phyloP scores from a whole-genome alignment of 2,113 vertebrate species.

The Protobothrops mucrosquamatus region DNA sequence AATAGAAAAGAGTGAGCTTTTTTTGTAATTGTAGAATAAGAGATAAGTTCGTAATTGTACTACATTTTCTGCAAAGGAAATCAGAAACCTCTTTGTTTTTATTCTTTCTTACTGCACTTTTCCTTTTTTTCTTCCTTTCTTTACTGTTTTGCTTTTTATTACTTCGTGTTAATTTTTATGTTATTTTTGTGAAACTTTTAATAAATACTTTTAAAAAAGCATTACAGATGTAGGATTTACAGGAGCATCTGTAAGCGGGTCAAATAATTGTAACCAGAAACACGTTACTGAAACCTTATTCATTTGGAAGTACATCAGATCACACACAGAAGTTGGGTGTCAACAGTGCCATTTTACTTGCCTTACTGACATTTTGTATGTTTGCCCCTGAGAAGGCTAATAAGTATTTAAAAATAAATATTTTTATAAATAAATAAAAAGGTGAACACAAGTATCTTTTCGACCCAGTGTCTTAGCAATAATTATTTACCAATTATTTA shows the following conservation, averaged over 20 bases:
- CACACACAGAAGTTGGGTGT: neutral
- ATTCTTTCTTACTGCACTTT: neutral
- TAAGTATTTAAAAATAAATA: neutral
- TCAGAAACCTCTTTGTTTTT: neutral
- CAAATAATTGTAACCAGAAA: neutral
- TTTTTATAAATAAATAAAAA: neutral
- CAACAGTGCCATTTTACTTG: neutral
- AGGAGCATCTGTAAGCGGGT: neutral
- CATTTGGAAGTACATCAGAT: neutral
- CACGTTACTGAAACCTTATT: neutral
- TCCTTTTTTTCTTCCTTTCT: neutral
- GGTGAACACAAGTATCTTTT: neutral
- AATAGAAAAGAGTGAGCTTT: neutral
- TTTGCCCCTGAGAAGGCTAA: neutral
- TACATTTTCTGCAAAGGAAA: neutral
- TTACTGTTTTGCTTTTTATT: neutral
- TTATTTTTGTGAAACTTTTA: neutral
- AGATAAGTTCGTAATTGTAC: neutral
- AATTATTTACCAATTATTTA: neutral
- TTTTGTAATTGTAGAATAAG: neutral
- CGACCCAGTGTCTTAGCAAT: neutral
- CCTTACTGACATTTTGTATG: neutral
- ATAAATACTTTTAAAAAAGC: neutral
- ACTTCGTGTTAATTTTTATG: neutral
- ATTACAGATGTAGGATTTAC: neutral